Evolutionary conservation across 2,113 vertebrate genomes (phyloP), one percentile per base, ranked within the genome.

Genomic region (Sinocyclocheilus rhinocerous): DNA sequence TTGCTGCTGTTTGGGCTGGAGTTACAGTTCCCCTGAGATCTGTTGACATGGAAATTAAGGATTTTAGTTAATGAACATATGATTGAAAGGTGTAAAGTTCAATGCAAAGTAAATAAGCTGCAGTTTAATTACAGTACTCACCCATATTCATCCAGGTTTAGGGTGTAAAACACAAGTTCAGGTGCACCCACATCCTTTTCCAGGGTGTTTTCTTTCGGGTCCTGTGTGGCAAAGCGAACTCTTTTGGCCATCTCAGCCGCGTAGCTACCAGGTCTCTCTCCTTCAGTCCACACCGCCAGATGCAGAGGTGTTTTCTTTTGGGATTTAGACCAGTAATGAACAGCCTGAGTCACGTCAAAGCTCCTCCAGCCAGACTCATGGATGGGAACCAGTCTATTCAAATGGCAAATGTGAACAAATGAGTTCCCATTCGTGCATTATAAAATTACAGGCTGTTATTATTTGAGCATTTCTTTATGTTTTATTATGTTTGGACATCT

Each of bases 261-360:
- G 0, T 92, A 89, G 39, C 91, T 94, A 26, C 96, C 96, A 16
- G 90, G 52, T 2, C 93, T 93, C 81, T 96, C 96, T 80, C 92
- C 94, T 87, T 96, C 95, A 1, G 97, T 94, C 84, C 94, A 91
- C 85, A 97, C 94, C 87, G 95, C 95, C 89, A 97, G 93, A 67
- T 95, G 86, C 94, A 97, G 91, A 0, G 95, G 93, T 52, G 89
- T 89, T 10, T 3, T 85, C 22, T 84, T 89, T 67, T 87, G 83
- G 76, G 89, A 88, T 42, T 90, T 92, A 83, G 94, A 93, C 96
- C 97, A 97, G 88, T 95, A 95, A 57, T 94, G 95, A 82, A 97
- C 95, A 0, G 96, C 97, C 82, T 97, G 95, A 0, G 96, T 96
- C 92, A 97, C 96, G 0, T 97, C 97, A 6, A 97, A 96, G 87